Evolutionary conservation across 2,888 invertebrate species (phyloP), one percentile per base, ranked within the genome.

Genomic region (Eulithis prunata): DNA sequence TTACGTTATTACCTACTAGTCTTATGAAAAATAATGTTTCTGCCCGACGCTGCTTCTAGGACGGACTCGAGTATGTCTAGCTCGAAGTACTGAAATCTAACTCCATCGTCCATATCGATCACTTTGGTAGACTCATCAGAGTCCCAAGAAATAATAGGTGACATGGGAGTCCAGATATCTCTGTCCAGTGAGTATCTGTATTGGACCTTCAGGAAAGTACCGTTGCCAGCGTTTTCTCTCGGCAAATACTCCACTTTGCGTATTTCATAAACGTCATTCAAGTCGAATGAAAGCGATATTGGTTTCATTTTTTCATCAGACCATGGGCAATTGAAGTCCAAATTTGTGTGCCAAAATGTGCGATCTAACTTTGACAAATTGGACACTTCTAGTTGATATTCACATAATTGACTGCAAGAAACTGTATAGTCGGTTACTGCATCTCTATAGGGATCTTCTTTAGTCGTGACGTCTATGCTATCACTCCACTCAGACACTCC

Each of bases 401-500:
- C 79, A 64, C 86, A 83, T 1, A 82, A 78, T 45, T 84, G 73
- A 67, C 78, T 87, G 66, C 87, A 84, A 13, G 66, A 62, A 3
- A 84, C 86, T 62, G 76, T 80, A 0, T 86, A 80, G 21, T 69
- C 76, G 75, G 82, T 80, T 2, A 88, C 71, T n/a, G 75, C 69
- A 62, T 84, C 56, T 68, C 81, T 81, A 36, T 74, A 67, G 14
- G 87, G 86, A 64, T 87, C 79, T 32, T 78, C 78, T 60, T 78
- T 76, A 8, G 87, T 87, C 14, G 75, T 71, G 14, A 78, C 78
- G n/a, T 75, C 68, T 14, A 90, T 71, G 53, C 64, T 70, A 38
- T 87, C 77, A 76, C 89, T 89, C 91, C 91, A 93, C 70, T 84
- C 77, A 0, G 92, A 91, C n/a, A 84, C 78, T 4, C 80, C 82